phyloP scores from a whole-genome alignment of 1,140 invertebrate genomes.

The Anadara kagoshimensis region DNA sequence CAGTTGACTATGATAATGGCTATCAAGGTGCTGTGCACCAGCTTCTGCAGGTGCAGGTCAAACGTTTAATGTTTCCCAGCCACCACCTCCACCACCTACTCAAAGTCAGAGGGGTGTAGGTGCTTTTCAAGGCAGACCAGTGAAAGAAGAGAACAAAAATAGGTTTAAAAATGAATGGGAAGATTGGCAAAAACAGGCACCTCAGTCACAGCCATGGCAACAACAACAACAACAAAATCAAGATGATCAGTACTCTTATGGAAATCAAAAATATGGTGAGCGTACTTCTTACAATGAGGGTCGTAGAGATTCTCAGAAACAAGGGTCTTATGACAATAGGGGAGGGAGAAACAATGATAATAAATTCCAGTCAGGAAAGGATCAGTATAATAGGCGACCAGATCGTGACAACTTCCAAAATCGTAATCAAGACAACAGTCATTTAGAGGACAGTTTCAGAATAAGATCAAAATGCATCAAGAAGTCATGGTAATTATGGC shows the following conservation, averaged over 20 bases:
- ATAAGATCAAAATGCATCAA: neutral
- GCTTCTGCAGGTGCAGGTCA: neutral
- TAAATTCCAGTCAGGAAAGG: neutral
- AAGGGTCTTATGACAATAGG: no score
- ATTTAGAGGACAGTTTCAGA: conserved; percentile 1
- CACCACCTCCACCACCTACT: conserved; percentile 14
- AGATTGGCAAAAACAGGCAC: neutral
- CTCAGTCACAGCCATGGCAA: neutral
- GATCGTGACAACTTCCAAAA: neutral
- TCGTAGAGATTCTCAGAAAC: no score
- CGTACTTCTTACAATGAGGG: no score
- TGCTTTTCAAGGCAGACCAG: conserved; percentile 3
- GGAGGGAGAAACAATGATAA: no score
- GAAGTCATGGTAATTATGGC: neutral
- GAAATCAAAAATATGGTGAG: no score
- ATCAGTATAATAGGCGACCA: neutral
- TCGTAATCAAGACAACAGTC: conserved; percentile 5
- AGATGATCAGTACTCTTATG: neutral
- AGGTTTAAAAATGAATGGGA: neutral
- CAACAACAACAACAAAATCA: conserved; percentile 12
- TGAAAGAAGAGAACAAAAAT: neutral
- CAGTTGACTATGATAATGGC: neutral
- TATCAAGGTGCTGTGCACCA: neutral
- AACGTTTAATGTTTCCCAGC: neutral
- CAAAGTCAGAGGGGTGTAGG: neutral